Base-by-base conservation (phyloP, 2,797 vertebrate species). In the Oreonectes daqikongensis region DNA sequence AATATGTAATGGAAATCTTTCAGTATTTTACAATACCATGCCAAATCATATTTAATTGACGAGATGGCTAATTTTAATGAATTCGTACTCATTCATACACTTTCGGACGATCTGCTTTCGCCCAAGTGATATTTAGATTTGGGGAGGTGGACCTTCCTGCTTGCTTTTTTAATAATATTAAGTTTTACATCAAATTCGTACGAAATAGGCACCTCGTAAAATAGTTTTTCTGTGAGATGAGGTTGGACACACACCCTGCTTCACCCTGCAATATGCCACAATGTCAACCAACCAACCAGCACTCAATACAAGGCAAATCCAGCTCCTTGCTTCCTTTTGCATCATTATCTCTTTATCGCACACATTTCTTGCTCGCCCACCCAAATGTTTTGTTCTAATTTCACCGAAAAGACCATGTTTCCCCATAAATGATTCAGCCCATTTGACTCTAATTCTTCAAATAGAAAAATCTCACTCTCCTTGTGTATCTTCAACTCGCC, bases 381-480 rank as follows among this genome's bases (percentile, higher is more conserved):
- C 71, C 74, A 72, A 70, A 81, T 77, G 72, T 77, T 81, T 72
- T 40, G 40, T 72, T 64, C 65, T 81, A 77, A 75, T 81, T 75
- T 79, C 32, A 71, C 70, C 59, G 38, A 83, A 81, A 77, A 42
- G 35, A 63, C 40, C 40, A 84, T 84, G 72, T 81, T 28, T 50
- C 81, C 53, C 70, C 74, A 82, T 81, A 77, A 79, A 81, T 69
- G 70, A 83, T 79, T 30, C 44, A 81, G 81, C 67, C 66, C 60
- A 30, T 77, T 28, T 50, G 78, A 68, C 88, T 87, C 82, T 88
- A 84, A 86, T 87, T n/a, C n/a, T n/a, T n/a, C n/a, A n/a, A n/a
- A n/a, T 77, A 83, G 72, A 48, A 84, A 64, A 35, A 28, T 46
- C 57, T 81, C 57, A 65, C n/a, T 20, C 26, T 4, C 30, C 81